phyloP scores from a whole-genome alignment of 2,797 vertebrate species.

The Bradypodion pumilum region DNA sequence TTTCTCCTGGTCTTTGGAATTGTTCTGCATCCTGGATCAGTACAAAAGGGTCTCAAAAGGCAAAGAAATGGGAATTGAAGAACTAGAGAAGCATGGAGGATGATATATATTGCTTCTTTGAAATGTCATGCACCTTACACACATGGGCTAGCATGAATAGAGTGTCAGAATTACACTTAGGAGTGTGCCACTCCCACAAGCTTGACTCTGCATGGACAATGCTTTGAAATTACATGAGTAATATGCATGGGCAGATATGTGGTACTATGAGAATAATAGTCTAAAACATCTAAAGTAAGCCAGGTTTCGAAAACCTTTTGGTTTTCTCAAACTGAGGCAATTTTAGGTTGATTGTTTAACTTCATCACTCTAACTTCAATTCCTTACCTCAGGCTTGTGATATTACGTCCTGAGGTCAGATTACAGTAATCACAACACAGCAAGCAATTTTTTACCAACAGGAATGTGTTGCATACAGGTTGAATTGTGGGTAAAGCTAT shows the following conservation, averaged over 20 bases:
- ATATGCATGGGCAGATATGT: neutral
- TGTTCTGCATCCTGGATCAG: too few relatives aligned
- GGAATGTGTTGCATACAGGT: neutral
- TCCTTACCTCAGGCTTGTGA: neutral
- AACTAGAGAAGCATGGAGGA: neutral
- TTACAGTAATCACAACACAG: constrained; percentile 4
- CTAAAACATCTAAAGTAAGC: neutral
- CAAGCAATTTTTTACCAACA: constrained; percentile 1
- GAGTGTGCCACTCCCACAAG: too few relatives aligned
- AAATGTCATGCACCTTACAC: neutral
- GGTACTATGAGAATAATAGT: too few relatives aligned
- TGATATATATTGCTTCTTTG: neutral
- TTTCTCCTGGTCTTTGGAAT: too few relatives aligned
- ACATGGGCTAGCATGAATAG: too few relatives aligned
- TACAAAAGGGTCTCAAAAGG: neutral
- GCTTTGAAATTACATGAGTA: neutral
- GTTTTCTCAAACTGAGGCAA: neutral
- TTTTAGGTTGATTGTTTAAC: neutral
- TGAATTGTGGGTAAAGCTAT: neutral
- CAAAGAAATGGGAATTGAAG: neutral
- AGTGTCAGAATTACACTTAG: too few relatives aligned
- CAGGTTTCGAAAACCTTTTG: neutral
- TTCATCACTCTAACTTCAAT: neutral
- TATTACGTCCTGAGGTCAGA: constrained; percentile 17
- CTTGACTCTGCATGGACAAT: neutral